Percentiles rank a stretch among this genome's conserved stretches.
Evolutionary conservation across 37 sponge, comb jelly and placozoan genomes (phyloP).

Genomic region (Ianthella basta): DNA sequence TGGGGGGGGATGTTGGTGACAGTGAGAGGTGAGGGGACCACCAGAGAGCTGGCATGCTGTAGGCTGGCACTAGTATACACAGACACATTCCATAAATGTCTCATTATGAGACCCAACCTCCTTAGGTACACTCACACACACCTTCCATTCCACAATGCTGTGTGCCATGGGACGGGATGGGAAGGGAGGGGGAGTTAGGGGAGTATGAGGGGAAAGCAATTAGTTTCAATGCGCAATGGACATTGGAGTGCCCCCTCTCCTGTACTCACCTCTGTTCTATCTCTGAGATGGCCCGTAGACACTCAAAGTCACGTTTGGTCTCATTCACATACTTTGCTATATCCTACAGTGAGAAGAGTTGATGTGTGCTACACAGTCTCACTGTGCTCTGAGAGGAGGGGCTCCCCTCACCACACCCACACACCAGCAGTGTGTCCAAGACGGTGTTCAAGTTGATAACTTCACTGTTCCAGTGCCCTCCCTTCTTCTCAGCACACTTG

Average conservation of each 20-base stretch:
- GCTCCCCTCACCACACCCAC: not conserved
- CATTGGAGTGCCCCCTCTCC: not conserved
- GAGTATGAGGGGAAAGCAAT: not conserved
- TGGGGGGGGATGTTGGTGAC: too few relatives aligned
- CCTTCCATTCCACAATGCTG: conserved; percentile 51
- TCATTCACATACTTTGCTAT: conserved; percentile 81
- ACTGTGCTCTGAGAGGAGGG: not conserved
- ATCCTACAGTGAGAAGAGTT: conserved; percentile 49
- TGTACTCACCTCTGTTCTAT: conserved; percentile 41
- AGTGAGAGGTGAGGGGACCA: too few relatives aligned
- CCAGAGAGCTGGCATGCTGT: too few relatives aligned
- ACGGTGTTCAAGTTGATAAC: conserved; percentile 36
- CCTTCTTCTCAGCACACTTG: conserved; percentile 60
- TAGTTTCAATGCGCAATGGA: not conserved
- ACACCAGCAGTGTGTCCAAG: conserved; percentile 50
- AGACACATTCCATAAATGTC: too few relatives aligned
- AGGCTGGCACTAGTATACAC: too few relatives aligned
- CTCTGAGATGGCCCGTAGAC: conserved; percentile 57
- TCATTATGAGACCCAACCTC: too few relatives aligned
- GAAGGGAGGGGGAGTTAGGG: conserved; percentile 10
- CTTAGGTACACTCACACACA: conserved; percentile 2
- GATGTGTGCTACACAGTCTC: not conserved
- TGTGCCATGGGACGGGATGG: not conserved
- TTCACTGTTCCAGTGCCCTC: conserved; percentile 6
- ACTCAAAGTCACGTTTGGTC: conserved; percentile 74